A percentile compares a stretch with the other conserved stretches of the same genome.
Evolutionary conservation across 2,797 vertebrate genomes (phyloP).

Genomic region (Mallotus villosus): DNA sequence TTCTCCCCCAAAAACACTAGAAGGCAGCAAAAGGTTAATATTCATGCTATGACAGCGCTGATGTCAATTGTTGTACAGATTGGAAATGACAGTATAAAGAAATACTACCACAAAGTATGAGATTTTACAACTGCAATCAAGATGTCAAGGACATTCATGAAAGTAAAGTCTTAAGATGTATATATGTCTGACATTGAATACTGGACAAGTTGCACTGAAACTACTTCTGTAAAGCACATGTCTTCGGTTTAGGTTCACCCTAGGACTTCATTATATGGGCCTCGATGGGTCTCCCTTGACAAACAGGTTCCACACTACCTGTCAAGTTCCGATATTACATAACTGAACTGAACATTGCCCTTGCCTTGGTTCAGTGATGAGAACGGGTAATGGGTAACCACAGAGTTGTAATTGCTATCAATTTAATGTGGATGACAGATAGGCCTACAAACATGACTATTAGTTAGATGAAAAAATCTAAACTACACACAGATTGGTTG

Average conservation of each 20-base stretch:
- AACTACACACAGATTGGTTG: background rate
- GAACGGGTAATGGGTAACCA: background rate
- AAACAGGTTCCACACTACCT: conserved; percentile 23
- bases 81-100: background rate
- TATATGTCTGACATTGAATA: too few species aligned
- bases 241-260: background rate
- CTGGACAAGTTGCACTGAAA: too few species aligned
- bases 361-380: background rate
- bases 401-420: background rate
- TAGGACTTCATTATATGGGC: background rate
- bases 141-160: too few species aligned
- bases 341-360: background rate
- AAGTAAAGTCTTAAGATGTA: too few species aligned
- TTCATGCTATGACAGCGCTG: too few species aligned
- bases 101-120: background rate
- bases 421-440: background rate
- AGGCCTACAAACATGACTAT: background rate
- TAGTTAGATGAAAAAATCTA: background rate
- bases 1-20: background rate
- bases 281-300: conserved; percentile 5
- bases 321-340: background rate
- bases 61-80: too few species aligned
- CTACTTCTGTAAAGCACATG: background rate
- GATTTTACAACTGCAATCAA: background rate
- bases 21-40: background rate